phyloP scores from a whole-genome alignment of 2,888 invertebrate genomes.

The Drosophila nr. fundita region DNA sequence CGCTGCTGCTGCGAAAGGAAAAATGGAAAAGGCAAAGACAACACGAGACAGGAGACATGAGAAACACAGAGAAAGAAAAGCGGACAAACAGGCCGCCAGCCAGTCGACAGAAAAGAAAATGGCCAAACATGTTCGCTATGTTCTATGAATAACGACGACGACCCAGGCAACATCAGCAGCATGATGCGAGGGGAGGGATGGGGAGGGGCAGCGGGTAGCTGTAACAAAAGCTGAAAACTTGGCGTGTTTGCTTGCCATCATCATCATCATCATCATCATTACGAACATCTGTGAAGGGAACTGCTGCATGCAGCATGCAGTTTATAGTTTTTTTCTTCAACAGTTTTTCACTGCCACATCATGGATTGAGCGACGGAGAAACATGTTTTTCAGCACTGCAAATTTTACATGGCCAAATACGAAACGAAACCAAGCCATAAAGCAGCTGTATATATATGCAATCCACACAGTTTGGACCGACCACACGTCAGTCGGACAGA shows the following conservation, averaged over 20 bases:
- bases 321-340: conserved; percentile 10
- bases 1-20: conserved; percentile 11
- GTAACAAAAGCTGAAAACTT: conserved; percentile 60
- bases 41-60: conserved; percentile 38
- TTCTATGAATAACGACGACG: conserved; percentile 57
- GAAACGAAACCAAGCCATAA: conserved; percentile 54
- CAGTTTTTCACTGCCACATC: conserved; percentile 71
- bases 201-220: neutral
- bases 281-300: conserved; percentile 31
- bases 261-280: conserved; percentile 23
- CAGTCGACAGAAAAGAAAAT: conserved; percentile 59
- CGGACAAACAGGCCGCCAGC: conserved; percentile 70
- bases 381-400: conserved; percentile 69
- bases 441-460: conserved; percentile 35
- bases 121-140: conserved; percentile 65
- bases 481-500: conserved; percentile 40
- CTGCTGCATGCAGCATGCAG: conserved; percentile 20
- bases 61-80: conserved; percentile 67
- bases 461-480: conserved; percentile 45
- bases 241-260: conserved; percentile 73
- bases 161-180: conserved; percentile 18
- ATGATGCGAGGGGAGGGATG: neutral
- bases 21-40: conserved; percentile 64
- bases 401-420: conserved; percentile 66
- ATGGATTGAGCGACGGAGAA: conserved; percentile 45